phyloP scores from a whole-genome alignment of 2,888 invertebrate genomes.

The Nomada fabriciana region DNA sequence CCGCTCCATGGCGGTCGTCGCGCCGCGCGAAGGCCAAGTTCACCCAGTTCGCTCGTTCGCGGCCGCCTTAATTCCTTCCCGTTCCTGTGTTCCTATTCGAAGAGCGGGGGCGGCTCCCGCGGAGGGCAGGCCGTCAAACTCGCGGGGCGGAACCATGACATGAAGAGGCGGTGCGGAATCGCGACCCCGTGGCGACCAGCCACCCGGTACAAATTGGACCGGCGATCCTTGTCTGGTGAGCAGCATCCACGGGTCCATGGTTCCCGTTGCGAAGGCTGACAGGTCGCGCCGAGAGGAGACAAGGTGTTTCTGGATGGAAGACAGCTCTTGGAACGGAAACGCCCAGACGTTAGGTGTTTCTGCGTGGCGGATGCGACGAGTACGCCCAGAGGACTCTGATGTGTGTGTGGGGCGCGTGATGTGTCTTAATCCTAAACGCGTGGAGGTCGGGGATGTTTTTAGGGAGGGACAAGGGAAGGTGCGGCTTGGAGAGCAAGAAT shows the following conservation, averaged over 20 bases:
- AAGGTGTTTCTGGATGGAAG: conserved; percentile 48
- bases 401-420: conserved; percentile 48
- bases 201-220: conserved; percentile 41
- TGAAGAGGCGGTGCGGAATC: conserved; percentile 83
- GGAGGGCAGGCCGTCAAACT: conserved; percentile 85
- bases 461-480: too few relatives aligned
- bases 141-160: conserved; percentile 84
- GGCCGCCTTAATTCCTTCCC: conserved; percentile 69
- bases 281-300: background rate
- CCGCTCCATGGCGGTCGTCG: background rate
- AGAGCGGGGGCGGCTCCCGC: conserved; percentile 85
- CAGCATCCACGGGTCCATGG: background rate
- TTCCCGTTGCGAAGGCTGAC: background rate
- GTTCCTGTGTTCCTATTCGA: conserved; percentile 83
- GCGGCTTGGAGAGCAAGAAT: too few relatives aligned
- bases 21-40: conserved; percentile 43
- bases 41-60: conserved; percentile 19
- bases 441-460: background rate
- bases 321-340: conserved; percentile 74
- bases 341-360: conserved; percentile 76
- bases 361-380: conserved; percentile 58
- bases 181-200: conserved; percentile 47
- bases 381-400: conserved; percentile 69
- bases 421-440: conserved; percentile 41
- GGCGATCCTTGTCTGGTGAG: conserved; percentile 10